Conservation (phyloP, 2,797 vertebrate species). For the Cossypha dichroa region DNA sequence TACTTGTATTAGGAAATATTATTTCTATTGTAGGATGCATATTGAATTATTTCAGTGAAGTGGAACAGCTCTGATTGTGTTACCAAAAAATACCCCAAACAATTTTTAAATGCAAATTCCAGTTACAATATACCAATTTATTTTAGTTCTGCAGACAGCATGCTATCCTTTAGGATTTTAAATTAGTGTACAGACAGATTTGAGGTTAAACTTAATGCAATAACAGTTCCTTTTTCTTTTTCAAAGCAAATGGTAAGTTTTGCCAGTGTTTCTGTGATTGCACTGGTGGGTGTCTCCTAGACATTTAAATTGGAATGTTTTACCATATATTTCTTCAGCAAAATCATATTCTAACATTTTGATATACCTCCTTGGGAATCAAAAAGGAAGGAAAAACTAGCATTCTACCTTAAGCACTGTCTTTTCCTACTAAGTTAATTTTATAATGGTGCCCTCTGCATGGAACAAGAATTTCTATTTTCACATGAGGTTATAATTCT, state of each 20-base stretch:
- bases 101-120: not conserved
- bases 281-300: not conserved
- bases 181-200: not conserved
- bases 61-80: not conserved
- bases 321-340: not conserved
- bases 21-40: not conserved
- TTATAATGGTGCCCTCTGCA: not conserved
- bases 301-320: not conserved
- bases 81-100: not conserved
- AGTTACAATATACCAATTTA: not conserved
- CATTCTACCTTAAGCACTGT: not conserved
- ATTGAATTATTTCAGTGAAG: constrained; percentile 14
- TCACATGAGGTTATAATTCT: not conserved
- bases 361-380: not conserved
- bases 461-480: not conserved
- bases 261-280: not conserved
- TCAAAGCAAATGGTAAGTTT: not conserved
- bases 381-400: not conserved
- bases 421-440: not conserved
- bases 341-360: not conserved
- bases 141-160: not conserved
- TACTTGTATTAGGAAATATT: not conserved
- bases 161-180: constrained; percentile 1
- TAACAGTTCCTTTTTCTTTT: not conserved
- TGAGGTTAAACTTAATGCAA: not conserved